These are phyloP conservation scores for Gorsachius magnificus DNA, from an alignment of 2,797 vertebrate genomes.

Conservation along the genomic window DNA sequence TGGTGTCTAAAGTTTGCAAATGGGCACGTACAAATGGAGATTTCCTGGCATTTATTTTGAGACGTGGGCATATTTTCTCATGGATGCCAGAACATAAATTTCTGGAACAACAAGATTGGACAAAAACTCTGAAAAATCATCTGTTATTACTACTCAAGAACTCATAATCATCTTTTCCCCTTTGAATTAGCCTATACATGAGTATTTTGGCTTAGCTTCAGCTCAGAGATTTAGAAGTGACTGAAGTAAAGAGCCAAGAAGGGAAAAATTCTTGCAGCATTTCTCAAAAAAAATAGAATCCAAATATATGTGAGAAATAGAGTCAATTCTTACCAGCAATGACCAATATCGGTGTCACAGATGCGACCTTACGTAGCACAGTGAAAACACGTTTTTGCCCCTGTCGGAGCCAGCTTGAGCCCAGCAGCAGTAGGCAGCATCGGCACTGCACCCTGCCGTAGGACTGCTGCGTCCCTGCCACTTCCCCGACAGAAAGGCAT, in stretches of 20 bases:
- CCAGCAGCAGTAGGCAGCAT: neutral
- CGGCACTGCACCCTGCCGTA: neutral
- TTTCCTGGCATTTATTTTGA: neutral
- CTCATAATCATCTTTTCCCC: neutral
- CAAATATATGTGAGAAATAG: neutral
- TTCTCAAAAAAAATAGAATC: neutral
- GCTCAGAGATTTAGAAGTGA: neutral
- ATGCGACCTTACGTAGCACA: neutral
- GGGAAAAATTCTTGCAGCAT: neutral
- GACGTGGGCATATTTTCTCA: neutral
- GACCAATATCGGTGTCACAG: fast-evolving
- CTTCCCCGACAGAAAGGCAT: neutral
- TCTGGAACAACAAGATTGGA: neutral
- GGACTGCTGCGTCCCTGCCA: neutral
- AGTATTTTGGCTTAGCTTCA: slow-evolving; percentile 10
- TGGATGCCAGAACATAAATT: neutral
- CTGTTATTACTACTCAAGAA: neutral
- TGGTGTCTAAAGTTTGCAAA: neutral
- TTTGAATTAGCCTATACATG: neutral
- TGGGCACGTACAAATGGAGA: neutral
- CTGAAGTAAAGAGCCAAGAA: neutral
- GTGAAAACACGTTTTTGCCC: neutral
- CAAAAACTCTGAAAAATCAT: neutral
- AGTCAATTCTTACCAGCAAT: neutral
- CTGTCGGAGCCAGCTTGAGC: neutral